Base-by-base conservation (phyloP, 2,797 vertebrate species). In the Pygocentrus nattereri region DNA sequence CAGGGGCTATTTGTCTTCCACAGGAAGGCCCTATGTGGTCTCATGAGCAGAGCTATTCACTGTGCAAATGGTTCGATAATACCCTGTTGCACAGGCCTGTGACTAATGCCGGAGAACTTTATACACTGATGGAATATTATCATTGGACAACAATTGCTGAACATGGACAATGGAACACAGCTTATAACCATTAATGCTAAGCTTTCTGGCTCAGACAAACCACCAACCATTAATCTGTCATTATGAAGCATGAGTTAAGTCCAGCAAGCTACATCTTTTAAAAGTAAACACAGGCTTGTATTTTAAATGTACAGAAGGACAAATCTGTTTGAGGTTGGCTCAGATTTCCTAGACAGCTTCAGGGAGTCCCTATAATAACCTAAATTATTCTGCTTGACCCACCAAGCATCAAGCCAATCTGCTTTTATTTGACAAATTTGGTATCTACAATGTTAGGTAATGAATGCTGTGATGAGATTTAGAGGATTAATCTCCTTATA, bases 161-260 rank as follows among this genome's bases (percentile, higher is more conserved):
- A 81, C 23, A 67, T 44, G 62, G 11, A 74, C 47, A 74, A 80
- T 13, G 41, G 62, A 31, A 74, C 31, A 56, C 27, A 59, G 54
- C 30, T 59, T 81, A 72, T 27, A 50, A 21, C 6, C 64, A 52
- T 31, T 76, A 50, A 8, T 5, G 30, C 56, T 19, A 67, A 38
- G 12, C 10, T 81, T 73, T 61, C 54, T 16, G 31, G 73, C 79
- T 54, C 49, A 21, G 49, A 27, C 19, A 54, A 72, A 50, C 34
- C 3, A 38, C 15, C 41, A 69, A 27, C 44, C 54, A 61, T 49
- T 23, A 52, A 58, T 23, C 71, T 74, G 50, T 25, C 62, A 25
- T 56, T 67, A 34, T 68, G 41, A 81, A 59, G 49, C 50, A 13
- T 34, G 58, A 79, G 13, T 21, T 27, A 54, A 52, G 8, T 38